Percentiles rank a stretch among this genome's conserved stretches.
phyloP scores from a whole-genome alignment of 2,888 invertebrate genomes.

The Acanthosepion pharaonis region DNA sequence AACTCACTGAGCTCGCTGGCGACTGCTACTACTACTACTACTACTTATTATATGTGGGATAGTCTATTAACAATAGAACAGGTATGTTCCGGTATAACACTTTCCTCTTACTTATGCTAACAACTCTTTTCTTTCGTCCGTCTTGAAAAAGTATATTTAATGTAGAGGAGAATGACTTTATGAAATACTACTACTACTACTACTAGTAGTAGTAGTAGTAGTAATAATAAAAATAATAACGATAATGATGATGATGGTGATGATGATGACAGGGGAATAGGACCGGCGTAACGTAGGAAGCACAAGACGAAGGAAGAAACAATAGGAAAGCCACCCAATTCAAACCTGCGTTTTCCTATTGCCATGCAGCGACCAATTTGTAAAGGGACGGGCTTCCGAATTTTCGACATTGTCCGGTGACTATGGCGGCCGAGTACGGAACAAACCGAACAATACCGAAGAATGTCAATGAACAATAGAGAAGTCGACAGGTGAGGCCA shows the following conservation, averaged over 20 bases:
- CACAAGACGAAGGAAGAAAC: not conserved
- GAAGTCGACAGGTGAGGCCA: slow-evolving; percentile 22
- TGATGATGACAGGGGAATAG: not conserved
- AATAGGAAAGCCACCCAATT: not conserved
- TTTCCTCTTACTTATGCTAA: not conserved
- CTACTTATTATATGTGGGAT: too few relatives aligned
- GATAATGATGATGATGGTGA: too few relatives aligned
- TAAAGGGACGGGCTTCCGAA: not conserved
- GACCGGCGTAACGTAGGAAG: not conserved
- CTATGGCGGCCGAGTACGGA: not conserved
- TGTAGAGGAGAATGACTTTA: not conserved
- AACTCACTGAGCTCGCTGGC: too few relatives aligned
- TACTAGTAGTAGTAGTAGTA: not conserved
- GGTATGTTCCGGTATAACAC: too few relatives aligned
- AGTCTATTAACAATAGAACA: too few relatives aligned
- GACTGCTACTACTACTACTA: too few relatives aligned
- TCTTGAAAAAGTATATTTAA: too few relatives aligned
- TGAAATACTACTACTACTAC: not conserved
- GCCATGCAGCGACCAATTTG: not conserved
- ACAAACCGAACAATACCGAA: not conserved
- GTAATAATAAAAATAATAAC: too few relatives aligned
- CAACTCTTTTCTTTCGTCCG: not conserved
- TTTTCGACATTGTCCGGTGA: not conserved
- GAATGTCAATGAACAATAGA: not conserved
- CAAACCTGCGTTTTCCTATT: not conserved